phyloP scores from a whole-genome alignment of 2,797 vertebrate genomes.

The Anguilla megastoma region DNA sequence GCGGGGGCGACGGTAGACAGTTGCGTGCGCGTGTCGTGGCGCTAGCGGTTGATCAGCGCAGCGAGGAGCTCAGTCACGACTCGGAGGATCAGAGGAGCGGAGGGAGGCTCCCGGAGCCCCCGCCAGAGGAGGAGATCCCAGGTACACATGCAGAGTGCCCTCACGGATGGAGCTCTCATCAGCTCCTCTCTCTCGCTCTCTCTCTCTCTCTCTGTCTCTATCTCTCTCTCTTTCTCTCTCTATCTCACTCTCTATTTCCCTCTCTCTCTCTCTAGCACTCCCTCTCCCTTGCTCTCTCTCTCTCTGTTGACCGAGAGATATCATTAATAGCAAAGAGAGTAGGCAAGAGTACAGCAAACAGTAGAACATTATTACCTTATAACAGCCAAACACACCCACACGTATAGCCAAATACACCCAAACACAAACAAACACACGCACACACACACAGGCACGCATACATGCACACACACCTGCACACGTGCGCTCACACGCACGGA shows the following conservation, averaged over 20 bases:
- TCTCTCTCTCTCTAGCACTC: conserved; percentile 28
- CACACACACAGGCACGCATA: conserved; percentile 30
- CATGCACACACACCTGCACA: conserved; percentile 29
- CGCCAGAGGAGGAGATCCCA: not conserved
- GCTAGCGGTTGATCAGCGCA: not conserved
- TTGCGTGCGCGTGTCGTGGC: not conserved
- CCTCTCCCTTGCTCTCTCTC: not conserved
- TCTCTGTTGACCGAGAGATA: conserved; percentile 23
- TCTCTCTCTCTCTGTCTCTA: not conserved
- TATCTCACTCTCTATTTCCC: not conserved
- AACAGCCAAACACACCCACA: conserved; percentile 33
- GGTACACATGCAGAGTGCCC: not conserved
- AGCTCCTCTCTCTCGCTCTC: not conserved
- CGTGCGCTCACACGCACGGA: conserved; percentile 27
- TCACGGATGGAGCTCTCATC: not conserved
- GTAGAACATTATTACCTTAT: not conserved
- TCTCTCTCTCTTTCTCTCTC: conserved; percentile 2
- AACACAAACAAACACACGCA: conserved; percentile 33
- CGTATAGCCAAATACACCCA: conserved; percentile 24
- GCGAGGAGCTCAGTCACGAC: not conserved
- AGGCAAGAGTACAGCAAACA: not conserved
- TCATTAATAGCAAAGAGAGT: conserved; percentile 11
- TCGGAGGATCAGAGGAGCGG: not conserved
- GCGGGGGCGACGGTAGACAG: not conserved
- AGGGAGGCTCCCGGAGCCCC: not conserved